Evolutionary conservation across 2,113 vertebrate species (phyloP), one percentile per base, ranked within the genome.

Genomic region (Passer montanus): DNA sequence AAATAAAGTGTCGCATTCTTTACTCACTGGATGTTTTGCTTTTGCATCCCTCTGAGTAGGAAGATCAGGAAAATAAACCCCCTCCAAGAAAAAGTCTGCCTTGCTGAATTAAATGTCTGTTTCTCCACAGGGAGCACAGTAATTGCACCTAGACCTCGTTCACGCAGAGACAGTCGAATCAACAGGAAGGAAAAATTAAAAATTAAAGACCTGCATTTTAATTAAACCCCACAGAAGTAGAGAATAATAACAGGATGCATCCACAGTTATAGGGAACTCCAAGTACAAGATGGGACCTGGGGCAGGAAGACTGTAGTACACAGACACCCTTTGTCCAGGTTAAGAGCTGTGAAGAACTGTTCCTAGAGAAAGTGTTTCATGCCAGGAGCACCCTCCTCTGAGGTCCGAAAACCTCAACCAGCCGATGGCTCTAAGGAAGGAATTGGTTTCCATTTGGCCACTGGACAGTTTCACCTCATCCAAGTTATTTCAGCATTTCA

Each of bases 161-260:
- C 93, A 93, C 0, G 0, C 93, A 90, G 93, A 96, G 88, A 94
- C 47, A 68, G 86, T 20, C 2, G 0, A 94, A 96, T 86, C 92
- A 96, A 95, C 90, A 96, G 94, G 80, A 95, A 95, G 64, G 58
- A 93, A 89, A 92, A 95, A 96, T 92, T 95, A 96, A 97, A 97
- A 96, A 96, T 96, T 96, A 78, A 96, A 96, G 76, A 93, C 56
- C 33, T 79, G 69, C 55, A 81, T 95, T 97, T 96, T 96, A 97
- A 95, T 97, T 96, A 96, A 97, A 83, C 56, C 69, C 35, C 30
- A 46, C 0, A 70, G 73, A 92, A 92, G 79, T 35, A 21, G 6
- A 78, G 90, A 92, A 86, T 49, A 89, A 70, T 9, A 86, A 77
- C 63, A 91, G 72, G 76, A 91, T 66, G 87, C 59, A 69, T 41